Evolutionary conservation across 2,888 invertebrate genomes (phyloP).

Genomic region (Orthosia cruda): DNA sequence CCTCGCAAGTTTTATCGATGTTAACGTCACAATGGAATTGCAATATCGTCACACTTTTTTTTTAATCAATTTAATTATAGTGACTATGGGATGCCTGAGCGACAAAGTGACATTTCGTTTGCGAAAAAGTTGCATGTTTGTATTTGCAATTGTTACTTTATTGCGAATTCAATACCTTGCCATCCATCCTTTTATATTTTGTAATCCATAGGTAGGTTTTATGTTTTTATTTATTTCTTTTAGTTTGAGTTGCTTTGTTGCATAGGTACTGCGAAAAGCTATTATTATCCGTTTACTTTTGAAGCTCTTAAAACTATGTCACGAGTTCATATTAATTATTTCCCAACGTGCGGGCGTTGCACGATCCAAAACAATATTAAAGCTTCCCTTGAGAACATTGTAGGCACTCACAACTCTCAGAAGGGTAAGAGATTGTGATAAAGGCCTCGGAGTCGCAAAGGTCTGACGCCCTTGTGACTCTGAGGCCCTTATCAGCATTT

Average conservation of each 20-base stretch:
- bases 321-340: conserved; percentile 9
- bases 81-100: conserved; percentile 2
- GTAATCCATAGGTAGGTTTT: neutral
- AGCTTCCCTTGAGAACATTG: conserved; percentile 1
- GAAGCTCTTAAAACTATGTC: neutral
- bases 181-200: neutral
- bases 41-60: conserved; percentile 35
- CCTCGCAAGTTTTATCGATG: conserved; percentile 12
- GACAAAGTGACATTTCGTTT: conserved; percentile 4
- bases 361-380: conserved; percentile 6
- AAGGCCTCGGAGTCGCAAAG: conserved; percentile 30
- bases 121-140: neutral
- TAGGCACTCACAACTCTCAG: neutral
- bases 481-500: conserved; percentile 45
- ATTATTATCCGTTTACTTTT: neutral
- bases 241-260: neutral
- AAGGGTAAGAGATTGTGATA: conserved; percentile 32
- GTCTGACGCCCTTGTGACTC: conserved; percentile 21
- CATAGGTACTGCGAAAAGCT: too few relatives aligned
- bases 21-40: conserved; percentile 36
- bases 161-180: neutral
- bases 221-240: neutral
- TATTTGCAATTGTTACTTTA: neutral
- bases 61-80: conserved; percentile 49
- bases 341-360: conserved; percentile 6